These are phyloP conservation scores for Pica pica DNA, from an alignment of 2,113 vertebrate genomes.

Conservation along the genomic window DNA sequence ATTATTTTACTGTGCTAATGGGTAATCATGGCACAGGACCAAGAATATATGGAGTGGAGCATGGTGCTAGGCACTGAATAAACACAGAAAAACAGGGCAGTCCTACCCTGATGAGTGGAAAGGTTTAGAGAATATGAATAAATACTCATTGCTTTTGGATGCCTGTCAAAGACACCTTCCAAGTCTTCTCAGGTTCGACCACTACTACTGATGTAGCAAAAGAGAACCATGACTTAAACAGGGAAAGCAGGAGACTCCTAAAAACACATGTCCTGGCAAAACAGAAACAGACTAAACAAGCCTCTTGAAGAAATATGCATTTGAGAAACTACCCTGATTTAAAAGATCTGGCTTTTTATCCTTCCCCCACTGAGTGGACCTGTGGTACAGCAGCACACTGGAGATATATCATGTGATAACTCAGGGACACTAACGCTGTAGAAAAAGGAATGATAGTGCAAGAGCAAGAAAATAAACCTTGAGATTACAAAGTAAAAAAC, in stretches of 20 bases:
- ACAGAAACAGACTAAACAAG: constrained; percentile 33
- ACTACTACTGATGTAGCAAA: neutral
- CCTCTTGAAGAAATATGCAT: neutral
- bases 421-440: neutral
- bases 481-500: neutral
- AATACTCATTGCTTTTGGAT: neutral
- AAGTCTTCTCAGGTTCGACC: neutral
- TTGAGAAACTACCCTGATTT: neutral
- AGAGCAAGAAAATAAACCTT: constrained; percentile 48
- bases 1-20: neutral
- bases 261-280: neutral
- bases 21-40: neutral
- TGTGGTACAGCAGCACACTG: neutral
- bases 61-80: neutral
- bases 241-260: neutral
- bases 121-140: neutral
- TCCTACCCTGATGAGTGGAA: neutral
- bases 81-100: constrained; percentile 2
- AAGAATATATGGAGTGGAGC: neutral
- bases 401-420: neutral
- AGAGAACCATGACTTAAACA: neutral
- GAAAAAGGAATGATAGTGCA: neutral
- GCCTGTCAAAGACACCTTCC: neutral
- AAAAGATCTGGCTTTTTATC: neutral
- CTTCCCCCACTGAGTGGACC: neutral